phyloP scores from a whole-genome alignment of 2,888 invertebrate genomes.

The Pteria penguin region DNA sequence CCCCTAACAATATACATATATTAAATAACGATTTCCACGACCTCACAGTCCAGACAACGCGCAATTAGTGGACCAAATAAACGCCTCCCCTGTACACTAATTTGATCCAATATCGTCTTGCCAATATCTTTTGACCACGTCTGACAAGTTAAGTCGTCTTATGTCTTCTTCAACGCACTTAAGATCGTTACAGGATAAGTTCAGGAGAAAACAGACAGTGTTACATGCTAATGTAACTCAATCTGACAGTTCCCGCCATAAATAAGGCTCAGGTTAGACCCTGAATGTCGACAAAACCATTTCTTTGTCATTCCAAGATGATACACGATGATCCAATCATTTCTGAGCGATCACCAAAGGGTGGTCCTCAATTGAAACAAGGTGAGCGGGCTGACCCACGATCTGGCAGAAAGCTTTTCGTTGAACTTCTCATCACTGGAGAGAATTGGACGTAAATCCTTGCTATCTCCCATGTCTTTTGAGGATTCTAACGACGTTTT shows the following conservation, averaged over 20 bases:
- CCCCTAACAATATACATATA: no score
- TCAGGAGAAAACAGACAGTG: background rate
- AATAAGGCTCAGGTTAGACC: slow-evolving; percentile 14
- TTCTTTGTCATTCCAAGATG: slow-evolving; percentile 21
- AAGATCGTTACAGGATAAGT: slow-evolving; percentile 8
- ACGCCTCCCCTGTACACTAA: background rate
- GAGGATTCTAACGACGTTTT: slow-evolving; percentile 30
- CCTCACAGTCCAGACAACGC: no score
- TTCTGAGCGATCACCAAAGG: background rate
- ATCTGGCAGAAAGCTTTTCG: background rate
- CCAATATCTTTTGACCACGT: slow-evolving; percentile 16
- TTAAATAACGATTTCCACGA: no score
- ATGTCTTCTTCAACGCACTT: slow-evolving; percentile 24
- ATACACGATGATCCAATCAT: slow-evolving; percentile 12
- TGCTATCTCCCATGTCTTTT: slow-evolving; percentile 6
- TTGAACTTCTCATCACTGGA: slow-evolving; percentile 2
- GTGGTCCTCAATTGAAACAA: slow-evolving; percentile 11
- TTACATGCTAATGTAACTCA: slow-evolving; percentile 24
- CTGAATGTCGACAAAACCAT: slow-evolving; percentile 6
- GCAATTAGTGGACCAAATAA: no score
- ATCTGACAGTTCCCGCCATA: slow-evolving; percentile 17
- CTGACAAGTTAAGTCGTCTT: slow-evolving; percentile 33
- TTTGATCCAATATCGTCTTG: slow-evolving; percentile 21
- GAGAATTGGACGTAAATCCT: background rate
- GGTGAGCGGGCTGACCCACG: slow-evolving; percentile 8